Evolutionary conservation across 2,113 vertebrate genomes (phyloP).

Genomic region (Probosciger aterrimus): DNA sequence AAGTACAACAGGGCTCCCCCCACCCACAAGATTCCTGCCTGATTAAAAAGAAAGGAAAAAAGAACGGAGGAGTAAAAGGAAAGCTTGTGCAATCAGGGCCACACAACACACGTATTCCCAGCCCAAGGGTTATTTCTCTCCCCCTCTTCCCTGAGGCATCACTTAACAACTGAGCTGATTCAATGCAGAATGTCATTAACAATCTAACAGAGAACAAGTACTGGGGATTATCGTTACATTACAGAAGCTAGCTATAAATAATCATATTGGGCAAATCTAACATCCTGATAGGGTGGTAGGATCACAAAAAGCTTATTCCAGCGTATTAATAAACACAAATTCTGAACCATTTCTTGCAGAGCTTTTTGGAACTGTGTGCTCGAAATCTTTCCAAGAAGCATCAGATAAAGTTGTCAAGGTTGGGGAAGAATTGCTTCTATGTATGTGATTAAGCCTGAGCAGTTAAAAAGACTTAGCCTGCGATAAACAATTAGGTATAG

Average conservation of each 20-base stretch:
- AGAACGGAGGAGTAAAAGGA: background rate
- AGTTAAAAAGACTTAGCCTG: background rate
- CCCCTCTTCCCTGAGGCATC: background rate
- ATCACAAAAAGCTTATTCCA: background rate
- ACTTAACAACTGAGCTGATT: conserved; percentile 1
- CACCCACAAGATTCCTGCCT: background rate
- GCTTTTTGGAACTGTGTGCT: background rate
- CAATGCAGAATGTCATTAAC: conserved; percentile 3
- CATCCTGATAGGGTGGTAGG: background rate
- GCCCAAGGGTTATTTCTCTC: conserved; percentile 1
- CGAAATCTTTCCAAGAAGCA: background rate
- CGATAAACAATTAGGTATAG: background rate
- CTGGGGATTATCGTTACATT: background rate
- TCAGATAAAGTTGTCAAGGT: background rate
- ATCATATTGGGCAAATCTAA: background rate
- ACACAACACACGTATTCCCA: background rate
- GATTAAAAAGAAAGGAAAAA: background rate
- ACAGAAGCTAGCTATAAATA: conserved; percentile 33
- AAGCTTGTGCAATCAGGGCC: background rate
- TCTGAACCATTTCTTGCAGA: background rate
- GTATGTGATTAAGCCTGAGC: background rate
- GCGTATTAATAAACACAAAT: background rate
- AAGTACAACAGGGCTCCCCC: background rate
- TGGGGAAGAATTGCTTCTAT: background rate
- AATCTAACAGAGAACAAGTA: background rate